Percentiles rank a stretch among this genome's conserved stretches.
These are phyloP conservation scores for Rhegmatorhina hoffmannsi DNA, from an alignment of 2,113 vertebrate genomes.

Conservation along the genomic window DNA sequence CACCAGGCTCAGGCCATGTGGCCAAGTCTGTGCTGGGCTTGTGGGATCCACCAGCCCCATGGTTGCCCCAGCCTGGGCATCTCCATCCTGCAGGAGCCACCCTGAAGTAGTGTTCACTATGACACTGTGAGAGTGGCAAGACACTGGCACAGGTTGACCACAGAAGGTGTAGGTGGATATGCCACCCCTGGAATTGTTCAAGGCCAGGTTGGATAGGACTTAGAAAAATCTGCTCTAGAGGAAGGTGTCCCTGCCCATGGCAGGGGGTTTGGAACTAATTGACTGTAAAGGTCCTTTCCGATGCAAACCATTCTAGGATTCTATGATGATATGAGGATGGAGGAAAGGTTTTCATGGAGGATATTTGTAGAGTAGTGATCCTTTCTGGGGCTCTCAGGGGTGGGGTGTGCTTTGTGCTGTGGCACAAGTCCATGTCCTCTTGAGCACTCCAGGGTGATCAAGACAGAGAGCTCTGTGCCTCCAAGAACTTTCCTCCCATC, in stretches of 20 bases:
- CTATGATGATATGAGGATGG: neutral
- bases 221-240: neutral
- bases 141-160: neutral
- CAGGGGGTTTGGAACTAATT: neutral
- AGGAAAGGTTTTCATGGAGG: neutral
- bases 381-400: neutral
- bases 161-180: neutral
- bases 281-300: neutral
- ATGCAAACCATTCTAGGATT: neutral
- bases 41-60: neutral
- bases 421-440: neutral
- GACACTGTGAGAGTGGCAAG: neutral
- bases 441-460: rapidly evolving
- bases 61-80: neutral
- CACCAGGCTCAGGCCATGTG: neutral
- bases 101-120: neutral
- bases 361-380: neutral
- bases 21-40: neutral
- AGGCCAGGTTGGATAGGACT: neutral
- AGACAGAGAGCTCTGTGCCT: neutral
- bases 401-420: neutral
- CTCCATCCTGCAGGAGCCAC: neutral
- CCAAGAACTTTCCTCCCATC: neutral
- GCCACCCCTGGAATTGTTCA: neutral
- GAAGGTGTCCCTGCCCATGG: neutral